Evolutionary conservation across 2,888 invertebrate species (phyloP).

Genomic region (Harpagoxenus sublaevis): DNA sequence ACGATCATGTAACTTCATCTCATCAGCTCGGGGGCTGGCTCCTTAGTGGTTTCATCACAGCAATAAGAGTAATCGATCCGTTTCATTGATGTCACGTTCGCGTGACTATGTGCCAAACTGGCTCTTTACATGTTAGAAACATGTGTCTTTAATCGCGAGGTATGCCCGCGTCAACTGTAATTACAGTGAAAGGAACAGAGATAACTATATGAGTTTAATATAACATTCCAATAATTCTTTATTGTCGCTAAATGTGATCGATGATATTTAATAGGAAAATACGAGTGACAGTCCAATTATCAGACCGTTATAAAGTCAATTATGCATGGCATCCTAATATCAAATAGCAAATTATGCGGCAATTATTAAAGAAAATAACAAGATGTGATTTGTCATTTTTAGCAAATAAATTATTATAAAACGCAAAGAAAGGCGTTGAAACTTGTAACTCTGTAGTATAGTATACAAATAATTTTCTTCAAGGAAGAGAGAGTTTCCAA

Average conservation of each 20-base stretch:
- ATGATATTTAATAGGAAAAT: constrained; percentile 29
- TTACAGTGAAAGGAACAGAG: constrained; percentile 42
- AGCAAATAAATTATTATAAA: constrained; percentile 6
- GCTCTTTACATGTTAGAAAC: constrained; percentile 45
- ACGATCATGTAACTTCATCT: constrained; percentile 44
- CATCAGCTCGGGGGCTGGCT: constrained; percentile 27
- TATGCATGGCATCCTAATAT: neutral
- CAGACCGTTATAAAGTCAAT: constrained; percentile 10
- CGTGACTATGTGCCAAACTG: constrained; percentile 45
- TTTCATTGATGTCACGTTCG: constrained; percentile 55
- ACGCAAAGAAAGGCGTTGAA: neutral
- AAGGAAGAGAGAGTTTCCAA: neutral
- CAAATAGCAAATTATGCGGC: neutral
- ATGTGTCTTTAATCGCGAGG: constrained; percentile 37
- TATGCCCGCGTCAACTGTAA: constrained; percentile 41
- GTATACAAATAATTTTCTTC: neutral
- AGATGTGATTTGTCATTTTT: neutral
- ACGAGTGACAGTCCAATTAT: constrained; percentile 39
- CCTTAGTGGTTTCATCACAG: constrained; percentile 38
- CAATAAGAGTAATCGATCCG: constrained; percentile 54
- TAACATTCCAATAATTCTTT: constrained; percentile 23
- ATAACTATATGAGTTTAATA: constrained; percentile 44
- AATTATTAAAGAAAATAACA: constrained; percentile 4
- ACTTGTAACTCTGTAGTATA: neutral
- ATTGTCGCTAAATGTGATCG: constrained; percentile 9